Percentiles rank a stretch among this genome's conserved stretches.
Conservation (phyloP, 2,113 vertebrate genomes). For the Phylloscopus trochiloides region DNA sequence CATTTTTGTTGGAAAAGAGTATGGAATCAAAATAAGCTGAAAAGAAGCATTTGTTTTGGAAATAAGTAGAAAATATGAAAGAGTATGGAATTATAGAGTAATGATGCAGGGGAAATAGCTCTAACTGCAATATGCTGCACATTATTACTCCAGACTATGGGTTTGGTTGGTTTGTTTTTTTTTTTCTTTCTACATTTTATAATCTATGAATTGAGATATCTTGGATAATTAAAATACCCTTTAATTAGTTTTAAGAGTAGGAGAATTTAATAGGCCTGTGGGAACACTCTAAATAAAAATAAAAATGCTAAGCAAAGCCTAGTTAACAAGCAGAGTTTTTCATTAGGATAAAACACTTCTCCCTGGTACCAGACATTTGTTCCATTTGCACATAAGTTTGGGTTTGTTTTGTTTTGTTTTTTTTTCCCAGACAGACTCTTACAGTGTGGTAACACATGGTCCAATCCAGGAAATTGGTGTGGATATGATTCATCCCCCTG, state of each 20-base stretch:
- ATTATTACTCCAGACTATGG: not conserved
- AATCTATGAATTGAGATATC: constrained; percentile 4
- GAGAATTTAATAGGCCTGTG: not conserved
- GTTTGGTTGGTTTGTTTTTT: rapidly evolving
- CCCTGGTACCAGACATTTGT: not conserved
- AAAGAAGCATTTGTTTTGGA: not conserved
- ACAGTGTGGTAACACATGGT: not conserved
- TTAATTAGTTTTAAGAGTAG: constrained; percentile 46
- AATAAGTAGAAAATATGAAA: not conserved
- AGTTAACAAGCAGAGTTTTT: constrained; percentile 2
- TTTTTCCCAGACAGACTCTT: not conserved
- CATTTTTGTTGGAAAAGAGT: not conserved
- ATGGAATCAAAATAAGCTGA: not conserved
- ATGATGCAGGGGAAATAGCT: not conserved
- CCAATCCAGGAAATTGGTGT: not conserved
- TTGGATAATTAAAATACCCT: constrained; percentile 15
- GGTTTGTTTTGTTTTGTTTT: not conserved
- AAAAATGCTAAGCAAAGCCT: constrained; percentile 8
- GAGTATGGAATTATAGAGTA: not conserved
- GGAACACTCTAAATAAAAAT: constrained; percentile 38
- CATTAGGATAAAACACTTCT: not conserved
- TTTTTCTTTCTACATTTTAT: not conserved
- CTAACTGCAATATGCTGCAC: not conserved
- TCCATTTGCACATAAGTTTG: not conserved
- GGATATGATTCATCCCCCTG: not conserved